These are phyloP conservation scores for Heterohyrax brucei DNA, from an alignment of 2,797 vertebrate genomes.

Conservation along the genomic window DNA sequence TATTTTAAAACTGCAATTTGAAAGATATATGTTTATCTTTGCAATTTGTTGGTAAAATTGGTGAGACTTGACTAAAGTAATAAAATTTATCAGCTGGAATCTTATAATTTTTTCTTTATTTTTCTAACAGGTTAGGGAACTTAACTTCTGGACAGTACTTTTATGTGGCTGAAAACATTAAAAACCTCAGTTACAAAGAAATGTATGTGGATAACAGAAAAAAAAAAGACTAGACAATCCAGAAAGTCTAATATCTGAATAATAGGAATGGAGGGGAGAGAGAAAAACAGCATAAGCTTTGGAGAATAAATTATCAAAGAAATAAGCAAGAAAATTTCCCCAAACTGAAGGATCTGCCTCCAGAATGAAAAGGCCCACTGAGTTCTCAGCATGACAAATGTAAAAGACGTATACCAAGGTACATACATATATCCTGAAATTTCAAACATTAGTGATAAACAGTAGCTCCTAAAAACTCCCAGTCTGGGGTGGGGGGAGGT, in stretches of 20 bases:
- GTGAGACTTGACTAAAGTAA: background rate
- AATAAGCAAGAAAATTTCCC: too few relatives aligned
- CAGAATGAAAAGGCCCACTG: background rate
- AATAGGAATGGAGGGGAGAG: too few relatives aligned
- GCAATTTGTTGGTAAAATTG: background rate
- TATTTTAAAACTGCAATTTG: background rate
- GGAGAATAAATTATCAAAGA: too few relatives aligned
- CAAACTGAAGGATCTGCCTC: background rate
- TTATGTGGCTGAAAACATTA: background rate
- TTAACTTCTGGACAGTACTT: background rate
- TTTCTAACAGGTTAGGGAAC: background rate
- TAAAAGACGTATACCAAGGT: background rate
- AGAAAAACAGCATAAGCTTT: too few relatives aligned
- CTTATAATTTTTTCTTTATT: slow-evolving; percentile 36
- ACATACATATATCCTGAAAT: background rate
- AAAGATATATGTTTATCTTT: slow-evolving; percentile 31
- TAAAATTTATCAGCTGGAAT: background rate
- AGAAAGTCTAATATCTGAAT: background rate
- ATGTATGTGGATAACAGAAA: background rate
- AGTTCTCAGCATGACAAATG: background rate
- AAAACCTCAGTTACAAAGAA: background rate
- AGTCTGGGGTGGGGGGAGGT: background rate
- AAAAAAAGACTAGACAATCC: background rate
- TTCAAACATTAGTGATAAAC: background rate
- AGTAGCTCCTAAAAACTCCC: background rate